Evolutionary conservation across 1,140 invertebrate species (phyloP).

Genomic region (Whitmania pigra): DNA sequence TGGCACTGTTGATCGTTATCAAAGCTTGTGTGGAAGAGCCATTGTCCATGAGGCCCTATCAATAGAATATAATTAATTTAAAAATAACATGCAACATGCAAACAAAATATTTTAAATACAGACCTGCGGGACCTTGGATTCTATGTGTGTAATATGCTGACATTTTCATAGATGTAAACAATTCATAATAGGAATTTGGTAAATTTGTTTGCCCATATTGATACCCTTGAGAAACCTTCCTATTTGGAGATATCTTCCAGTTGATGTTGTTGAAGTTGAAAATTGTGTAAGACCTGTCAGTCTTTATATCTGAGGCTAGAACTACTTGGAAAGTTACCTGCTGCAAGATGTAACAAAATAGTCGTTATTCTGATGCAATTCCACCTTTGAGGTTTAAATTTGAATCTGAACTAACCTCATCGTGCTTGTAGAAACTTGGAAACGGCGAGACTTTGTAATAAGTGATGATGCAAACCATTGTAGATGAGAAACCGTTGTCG

Average conservation of each 20-base stretch:
- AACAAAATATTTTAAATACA: not conserved
- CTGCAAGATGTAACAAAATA: not conserved
- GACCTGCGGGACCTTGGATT: not conserved
- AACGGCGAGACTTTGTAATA: conserved; percentile 14
- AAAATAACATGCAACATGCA: no score
- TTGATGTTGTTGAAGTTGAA: conserved; percentile 12
- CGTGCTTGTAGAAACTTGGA: conserved; percentile 1
- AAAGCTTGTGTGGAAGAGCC: no score
- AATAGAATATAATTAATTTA: no score
- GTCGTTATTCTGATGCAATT: no score
- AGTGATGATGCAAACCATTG: conserved; percentile 16
- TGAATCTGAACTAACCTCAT: not conserved
- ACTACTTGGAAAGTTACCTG: not conserved
- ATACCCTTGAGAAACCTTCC: not conserved
- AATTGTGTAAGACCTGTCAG: conserved; percentile 1
- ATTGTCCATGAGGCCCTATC: no score
- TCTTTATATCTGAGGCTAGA: not conserved
- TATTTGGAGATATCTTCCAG: conserved; percentile 3
- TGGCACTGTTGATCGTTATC: no score
- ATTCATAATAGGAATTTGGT: not conserved
- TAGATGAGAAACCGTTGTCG: not conserved
- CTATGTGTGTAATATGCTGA: not conserved
- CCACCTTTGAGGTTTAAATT: no score
- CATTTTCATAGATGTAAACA: not conserved
- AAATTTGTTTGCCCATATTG: not conserved